Evolutionary conservation across 2,797 vertebrate species (phyloP), one percentile per base, ranked within the genome.

Genomic region (Trematomus bernacchii): DNA sequence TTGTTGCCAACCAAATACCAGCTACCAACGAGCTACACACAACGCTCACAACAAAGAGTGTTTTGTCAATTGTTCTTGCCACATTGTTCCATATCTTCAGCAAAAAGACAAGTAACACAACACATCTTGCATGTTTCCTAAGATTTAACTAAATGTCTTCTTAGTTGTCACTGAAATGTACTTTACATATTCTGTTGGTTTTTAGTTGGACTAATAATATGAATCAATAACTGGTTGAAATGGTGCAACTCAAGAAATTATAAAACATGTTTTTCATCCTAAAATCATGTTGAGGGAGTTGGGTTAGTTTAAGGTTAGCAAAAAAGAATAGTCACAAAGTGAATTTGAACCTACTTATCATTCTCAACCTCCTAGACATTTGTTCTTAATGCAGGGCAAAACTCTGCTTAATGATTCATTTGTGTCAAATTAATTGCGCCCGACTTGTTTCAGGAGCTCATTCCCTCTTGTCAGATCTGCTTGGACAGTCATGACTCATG

Each of bases 401-500:
- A 9, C 75, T 74, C 47, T 72, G 52, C 67, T 81, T 57, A 79
- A 82, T 83, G n/a, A 78, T 76, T 78, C 43, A 77, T 82, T 85
- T 62, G 67, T 70, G 71, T 60, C 70, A 64, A 54, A 66, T 66
- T 54, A 71, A 80, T 89, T 51, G 63, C 10, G n/a, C 1, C 54
- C 40, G 54, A 50, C 57, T 48, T 58, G 76, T 79, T 66, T 76
- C 80, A 80, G 71, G 50, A 77, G 65, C 81, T 89, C 78, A 52
- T 76, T 88, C 54, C 19, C 42, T 60, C 57, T 15, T 77, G 80
- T 86, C 78, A 76, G 73, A 90, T 89, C 61, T 66, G 71, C 66
- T 75, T 21, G 50, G 87, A 85, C 84, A 82, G 55, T 73, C 81
- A 73, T 91, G 90, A 92, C 66, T 89, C 88, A 91, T 75, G 63